These are phyloP conservation scores for Xyrauchen texanus DNA, from an alignment of 2,113 vertebrate genomes.

Conservation along the genomic window DNA sequence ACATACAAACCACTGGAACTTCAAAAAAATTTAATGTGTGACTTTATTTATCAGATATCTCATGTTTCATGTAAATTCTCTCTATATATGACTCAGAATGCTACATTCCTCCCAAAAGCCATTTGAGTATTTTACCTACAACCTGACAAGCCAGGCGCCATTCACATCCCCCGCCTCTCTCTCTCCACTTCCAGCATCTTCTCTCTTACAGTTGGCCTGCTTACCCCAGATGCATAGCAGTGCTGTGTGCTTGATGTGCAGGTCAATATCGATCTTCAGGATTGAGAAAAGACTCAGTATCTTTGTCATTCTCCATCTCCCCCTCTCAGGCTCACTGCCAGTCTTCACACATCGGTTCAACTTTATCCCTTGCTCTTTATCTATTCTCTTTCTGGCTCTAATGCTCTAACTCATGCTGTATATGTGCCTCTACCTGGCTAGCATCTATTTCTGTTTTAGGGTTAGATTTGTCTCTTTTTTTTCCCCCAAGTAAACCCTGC, in stretches of 20 bases:
- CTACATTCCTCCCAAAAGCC: background rate
- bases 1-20: too few relatives aligned
- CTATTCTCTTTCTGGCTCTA: too few relatives aligned
- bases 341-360: background rate
- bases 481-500: too few relatives aligned
- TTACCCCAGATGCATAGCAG: slow-evolving; percentile 1
- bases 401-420: background rate
- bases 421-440: slow-evolving; percentile 18
- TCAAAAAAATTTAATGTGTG: too few relatives aligned
- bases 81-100: background rate
- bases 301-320: slow-evolving; percentile 6
- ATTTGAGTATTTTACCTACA: slow-evolving; percentile 17
- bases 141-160: background rate
- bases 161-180: background rate
- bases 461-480: too few relatives aligned
- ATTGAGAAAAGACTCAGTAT: slow-evolving; percentile 25
- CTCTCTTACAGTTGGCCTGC: slow-evolving; percentile 18
- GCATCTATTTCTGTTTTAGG: background rate
- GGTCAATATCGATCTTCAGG: slow-evolving; percentile 29
- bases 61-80: background rate
- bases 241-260: background rate
- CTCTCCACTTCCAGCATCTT: background rate
- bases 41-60: too few relatives aligned
- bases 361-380: slow-evolving; percentile 5
- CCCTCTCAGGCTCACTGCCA: slow-evolving; percentile 11